Evolutionary conservation across 2,888 invertebrate genomes (phyloP).

Genomic region (Limnephilus rhombicus): DNA sequence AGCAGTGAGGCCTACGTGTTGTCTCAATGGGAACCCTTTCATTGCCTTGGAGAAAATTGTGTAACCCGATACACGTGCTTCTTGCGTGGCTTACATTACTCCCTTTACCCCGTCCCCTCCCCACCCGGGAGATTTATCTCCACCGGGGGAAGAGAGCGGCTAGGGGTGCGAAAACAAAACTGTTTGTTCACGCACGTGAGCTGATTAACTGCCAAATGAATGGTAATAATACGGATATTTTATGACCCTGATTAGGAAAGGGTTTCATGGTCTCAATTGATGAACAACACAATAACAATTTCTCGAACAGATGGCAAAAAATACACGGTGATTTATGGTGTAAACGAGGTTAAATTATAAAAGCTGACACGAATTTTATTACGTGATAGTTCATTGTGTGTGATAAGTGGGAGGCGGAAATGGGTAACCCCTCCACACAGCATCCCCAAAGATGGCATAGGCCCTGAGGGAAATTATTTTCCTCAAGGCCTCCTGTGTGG

Average conservation of each 20-base stretch:
- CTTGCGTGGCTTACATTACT: slow-evolving; percentile 1
- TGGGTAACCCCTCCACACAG: too few relatives aligned
- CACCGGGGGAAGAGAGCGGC: neutral
- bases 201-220: slow-evolving; percentile 31
- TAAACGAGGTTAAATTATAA: neutral
- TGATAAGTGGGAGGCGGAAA: too few relatives aligned
- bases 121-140: neutral
- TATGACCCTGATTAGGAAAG: slow-evolving; percentile 2
- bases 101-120: neutral
- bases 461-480: too few relatives aligned
- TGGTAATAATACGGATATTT: slow-evolving; percentile 7
- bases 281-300: neutral
- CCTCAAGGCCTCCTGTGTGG: too few relatives aligned
- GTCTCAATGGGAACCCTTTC: slow-evolving; percentile 35
- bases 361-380: neutral
- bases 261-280: neutral
- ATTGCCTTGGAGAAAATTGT: neutral
- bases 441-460: too few relatives aligned
- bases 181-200: slow-evolving; percentile 29
- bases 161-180: slow-evolving; percentile 24
- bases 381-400: neutral
- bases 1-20: neutral
- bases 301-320: neutral
- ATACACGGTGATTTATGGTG: neutral
- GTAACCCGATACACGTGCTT: neutral